Base-by-base conservation (phyloP, 2,888 invertebrate species). In the Smittia aterrima region DNA sequence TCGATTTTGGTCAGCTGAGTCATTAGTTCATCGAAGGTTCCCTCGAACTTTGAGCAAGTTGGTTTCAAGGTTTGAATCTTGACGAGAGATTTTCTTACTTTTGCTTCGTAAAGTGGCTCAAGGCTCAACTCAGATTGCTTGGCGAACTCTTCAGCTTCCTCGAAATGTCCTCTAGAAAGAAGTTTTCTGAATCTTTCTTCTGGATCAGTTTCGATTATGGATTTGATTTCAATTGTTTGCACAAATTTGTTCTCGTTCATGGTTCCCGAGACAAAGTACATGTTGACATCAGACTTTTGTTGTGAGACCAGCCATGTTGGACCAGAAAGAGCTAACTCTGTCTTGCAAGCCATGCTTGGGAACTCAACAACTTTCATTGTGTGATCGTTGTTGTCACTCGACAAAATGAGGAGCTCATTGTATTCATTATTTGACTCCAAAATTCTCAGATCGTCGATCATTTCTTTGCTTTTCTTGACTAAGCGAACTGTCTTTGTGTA, bases 81-180 rank as follows among this genome's bases (percentile, higher is more conserved):
- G 0, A 79, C 22, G 1, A 83, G 77, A 22, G 81, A 78, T 62
- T 77, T 78, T 74, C 79, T 81, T 1, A 80, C 80, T 76, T 79
- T 82, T n/a, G 82, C 82, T 76, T 83, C 81, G 74, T 79, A 81
- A 25, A 83, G 79, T 1, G 82, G 82, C 75, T 83, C 82, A 27
- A 82, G 76, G 68, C 81, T 80, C 25, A 83, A 77, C 53, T 82
- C 81, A 68, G 81, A 82, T 76, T 81, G 80, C 4, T 77, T 78
- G 2, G 81, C 83, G 75, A 82, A 83, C 75, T 81, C 81, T 78
- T 83, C 83, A 0, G 83, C 83, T 75, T 83, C 82, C 68, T 82
- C 80, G 11, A 83, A 77, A 66, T 80, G 80, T 1, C 82, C 82
- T 58, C 81, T 81, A n/a, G 79, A 78, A 68, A 83, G 80, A 0